Percentiles rank a stretch among this genome's conserved stretches.
Evolutionary conservation across 2,888 invertebrate species (phyloP).

Genomic region (Diadegma fenestrale): DNA sequence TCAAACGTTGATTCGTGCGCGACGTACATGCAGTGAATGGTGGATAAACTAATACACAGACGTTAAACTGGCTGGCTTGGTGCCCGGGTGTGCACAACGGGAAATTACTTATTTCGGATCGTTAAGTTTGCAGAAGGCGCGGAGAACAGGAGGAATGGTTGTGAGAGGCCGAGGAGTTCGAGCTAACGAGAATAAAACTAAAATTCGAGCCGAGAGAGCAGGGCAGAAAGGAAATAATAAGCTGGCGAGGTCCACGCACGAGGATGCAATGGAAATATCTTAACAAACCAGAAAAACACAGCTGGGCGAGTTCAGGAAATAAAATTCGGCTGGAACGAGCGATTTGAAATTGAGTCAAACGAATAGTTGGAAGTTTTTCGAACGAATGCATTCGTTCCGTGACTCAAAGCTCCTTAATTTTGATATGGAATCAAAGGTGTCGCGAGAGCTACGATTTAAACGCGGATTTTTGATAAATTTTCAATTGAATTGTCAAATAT

Average conservation of each 20-base stretch:
- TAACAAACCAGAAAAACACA: not conserved
- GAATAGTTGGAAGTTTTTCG: not conserved
- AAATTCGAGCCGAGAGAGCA: constrained; percentile 15
- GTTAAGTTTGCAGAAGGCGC: constrained; percentile 28
- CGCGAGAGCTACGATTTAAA: not conserved
- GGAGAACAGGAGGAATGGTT: not conserved
- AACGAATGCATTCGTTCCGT: not conserved
- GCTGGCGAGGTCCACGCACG: not conserved
- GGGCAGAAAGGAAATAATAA: constrained; percentile 13
- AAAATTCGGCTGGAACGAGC: not conserved
- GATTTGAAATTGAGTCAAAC: not conserved
- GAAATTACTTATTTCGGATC: constrained; percentile 65
- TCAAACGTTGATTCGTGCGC: constrained; percentile 13
- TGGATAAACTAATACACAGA: constrained; percentile 15
- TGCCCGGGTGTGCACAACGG: constrained; percentile 38
- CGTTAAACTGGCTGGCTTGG: constrained; percentile 25
- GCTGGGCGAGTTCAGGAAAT: not conserved
- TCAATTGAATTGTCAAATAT: not conserved
- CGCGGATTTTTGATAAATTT: not conserved
- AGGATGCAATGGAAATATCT: not conserved
- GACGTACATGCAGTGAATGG: not conserved
- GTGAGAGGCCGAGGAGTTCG: constrained; percentile 8
- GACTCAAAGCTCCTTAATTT: not conserved
- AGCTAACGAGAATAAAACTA: constrained; percentile 26
- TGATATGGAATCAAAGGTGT: not conserved